Conservation (phyloP, 2,797 vertebrate genomes). For the Sebastes goodei region DNA sequence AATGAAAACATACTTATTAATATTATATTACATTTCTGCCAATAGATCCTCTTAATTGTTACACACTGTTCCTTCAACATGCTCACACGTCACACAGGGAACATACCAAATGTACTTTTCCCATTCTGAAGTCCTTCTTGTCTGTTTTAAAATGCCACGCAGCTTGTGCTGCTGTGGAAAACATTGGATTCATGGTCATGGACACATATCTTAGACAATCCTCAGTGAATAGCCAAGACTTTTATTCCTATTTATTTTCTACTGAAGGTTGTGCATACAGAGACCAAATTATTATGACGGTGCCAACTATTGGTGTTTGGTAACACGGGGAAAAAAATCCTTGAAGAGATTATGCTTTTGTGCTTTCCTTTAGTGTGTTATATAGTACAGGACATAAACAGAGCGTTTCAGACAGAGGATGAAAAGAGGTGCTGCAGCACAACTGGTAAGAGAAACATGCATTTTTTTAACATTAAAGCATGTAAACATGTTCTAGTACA, state of each 20-base stretch:
- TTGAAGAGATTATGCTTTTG: background rate
- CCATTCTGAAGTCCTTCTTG: background rate
- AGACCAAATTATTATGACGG: background rate
- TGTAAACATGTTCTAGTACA: background rate
- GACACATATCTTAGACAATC: background rate
- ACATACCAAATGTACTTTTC: constrained; percentile 4
- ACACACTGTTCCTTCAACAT: background rate
- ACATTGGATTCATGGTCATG: background rate
- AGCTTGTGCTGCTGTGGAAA: background rate
- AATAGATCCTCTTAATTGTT: background rate
- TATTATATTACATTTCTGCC: background rate
- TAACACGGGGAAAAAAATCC: background rate
- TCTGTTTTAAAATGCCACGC: background rate
- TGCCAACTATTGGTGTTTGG: background rate
- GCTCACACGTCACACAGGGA: background rate
- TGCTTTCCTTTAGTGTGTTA: background rate
- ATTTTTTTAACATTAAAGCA: background rate
- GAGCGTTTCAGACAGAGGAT: background rate
- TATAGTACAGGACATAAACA: no score
- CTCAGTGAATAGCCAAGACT: background rate
- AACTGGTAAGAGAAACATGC: background rate
- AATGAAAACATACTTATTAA: background rate
- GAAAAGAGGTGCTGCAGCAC: background rate
- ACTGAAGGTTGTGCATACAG: background rate
- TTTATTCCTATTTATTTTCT: background rate